Evolutionary conservation across 2,888 invertebrate genomes (phyloP).

Genomic region (Erebia palarica): DNA sequence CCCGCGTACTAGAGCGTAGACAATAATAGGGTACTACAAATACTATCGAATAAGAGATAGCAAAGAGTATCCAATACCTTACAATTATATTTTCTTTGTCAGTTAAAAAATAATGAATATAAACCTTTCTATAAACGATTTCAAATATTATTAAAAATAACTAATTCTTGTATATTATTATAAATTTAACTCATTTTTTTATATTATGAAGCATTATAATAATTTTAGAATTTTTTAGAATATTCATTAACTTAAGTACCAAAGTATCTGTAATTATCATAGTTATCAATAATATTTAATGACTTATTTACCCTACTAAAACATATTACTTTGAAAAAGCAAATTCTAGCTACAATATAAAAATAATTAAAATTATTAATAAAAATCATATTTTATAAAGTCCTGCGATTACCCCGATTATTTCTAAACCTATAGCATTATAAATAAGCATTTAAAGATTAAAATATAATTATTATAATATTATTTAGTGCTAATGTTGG

Average conservation of each 20-base stretch:
- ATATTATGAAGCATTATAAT: no score
- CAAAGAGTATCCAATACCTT: constrained; percentile 49
- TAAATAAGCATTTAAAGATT: constrained; percentile 18
- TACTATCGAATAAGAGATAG: constrained; percentile 56
- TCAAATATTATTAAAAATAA: background rate
- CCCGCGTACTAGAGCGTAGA: constrained; percentile 10
- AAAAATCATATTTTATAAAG: background rate
- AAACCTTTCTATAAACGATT: background rate
- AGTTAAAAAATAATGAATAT: no score
- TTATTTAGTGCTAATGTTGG: constrained; percentile 25
- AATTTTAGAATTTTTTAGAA: no score
- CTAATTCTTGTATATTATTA: background rate
- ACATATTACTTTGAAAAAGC: constrained; percentile 47
- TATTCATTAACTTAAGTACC: no score
- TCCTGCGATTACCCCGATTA: constrained; percentile 11
- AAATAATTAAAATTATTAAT: background rate
- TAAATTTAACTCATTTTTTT: background rate
- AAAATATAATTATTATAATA: no score
- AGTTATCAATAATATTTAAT: no score
- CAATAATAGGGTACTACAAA: constrained; percentile 48
- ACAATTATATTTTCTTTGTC: background rate
- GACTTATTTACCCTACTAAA: constrained; percentile 25
- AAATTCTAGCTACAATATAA: background rate
- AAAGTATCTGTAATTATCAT: no score
- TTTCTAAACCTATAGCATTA: background rate